Evolutionary conservation across 2,888 invertebrate genomes (phyloP).

Genomic region (Lasioglossum leucozonium): DNA sequence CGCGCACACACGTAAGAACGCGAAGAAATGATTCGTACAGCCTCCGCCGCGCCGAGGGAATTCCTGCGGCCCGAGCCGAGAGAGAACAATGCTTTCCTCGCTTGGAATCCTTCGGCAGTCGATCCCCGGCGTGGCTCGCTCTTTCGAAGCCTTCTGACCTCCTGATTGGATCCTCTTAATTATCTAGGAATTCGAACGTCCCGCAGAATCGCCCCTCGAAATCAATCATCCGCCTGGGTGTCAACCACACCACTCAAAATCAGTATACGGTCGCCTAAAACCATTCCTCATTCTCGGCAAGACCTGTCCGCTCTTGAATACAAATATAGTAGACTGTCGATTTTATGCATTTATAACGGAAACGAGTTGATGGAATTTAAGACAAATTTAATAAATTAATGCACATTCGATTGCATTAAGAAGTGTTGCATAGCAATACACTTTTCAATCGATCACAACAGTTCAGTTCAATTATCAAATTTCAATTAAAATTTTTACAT

Average conservation of each 20-base stretch:
- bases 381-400: no score
- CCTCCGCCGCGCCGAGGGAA: slow-evolving; percentile 48
- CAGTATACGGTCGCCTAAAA: background rate
- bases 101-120: slow-evolving; percentile 43
- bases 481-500: no score
- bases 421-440: no score
- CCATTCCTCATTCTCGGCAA: background rate
- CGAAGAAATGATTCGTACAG: slow-evolving; percentile 34
- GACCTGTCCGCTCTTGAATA: background rate
- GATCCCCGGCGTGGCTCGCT: slow-evolving; percentile 28
- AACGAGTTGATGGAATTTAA: background rate
- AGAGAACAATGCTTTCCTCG: slow-evolving; percentile 69
- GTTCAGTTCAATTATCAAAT: no score
- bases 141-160: slow-evolving; percentile 5
- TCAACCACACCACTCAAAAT: slow-evolving; percentile 13
- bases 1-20: background rate
- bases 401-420: no score
- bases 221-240: background rate
- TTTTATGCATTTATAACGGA: background rate
- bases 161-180: slow-evolving; percentile 16
- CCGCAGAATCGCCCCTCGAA: background rate
- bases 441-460: no score
- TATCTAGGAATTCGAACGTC: slow-evolving; percentile 4
- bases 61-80: slow-evolving; percentile 54
- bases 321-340: background rate